Base-by-base conservation (phyloP, 2,888 invertebrate species). In the Leptinotarsa rubiginosa region DNA sequence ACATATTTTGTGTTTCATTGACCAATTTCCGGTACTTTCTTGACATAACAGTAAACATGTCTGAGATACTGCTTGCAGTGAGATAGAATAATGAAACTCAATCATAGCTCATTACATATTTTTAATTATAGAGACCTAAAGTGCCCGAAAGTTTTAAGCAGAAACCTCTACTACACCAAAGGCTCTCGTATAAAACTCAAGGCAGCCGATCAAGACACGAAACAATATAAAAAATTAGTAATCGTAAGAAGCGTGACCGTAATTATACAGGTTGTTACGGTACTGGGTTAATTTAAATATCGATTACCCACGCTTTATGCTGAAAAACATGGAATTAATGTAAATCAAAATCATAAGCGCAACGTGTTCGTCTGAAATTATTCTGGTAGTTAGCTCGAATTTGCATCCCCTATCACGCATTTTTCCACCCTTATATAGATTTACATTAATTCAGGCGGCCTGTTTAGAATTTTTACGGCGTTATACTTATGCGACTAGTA, bases 271-370 rank as follows among this genome's bases (percentile, higher is more conserved):
- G 75, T 74, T 72, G 72, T 78, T 75, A 73, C 73, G 68, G 72
- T 76, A 79, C 70, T 72, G 77, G 69, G 78, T 77, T 84, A 85
- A 85, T 85, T 84, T 84, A 84, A 84, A 85, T 85, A 85, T 85
- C 82, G 85, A 85, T 84, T 84, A 82, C 78, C 83, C 13, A 56
- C 20, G 56, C 82, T 83, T 85, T 84, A 85, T 84, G 82, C 82
- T 87, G 87, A 88, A 87, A 87, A 87, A 87, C 87, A 87, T 86
- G 87, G 86, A 87, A 87, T 88, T 87, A 88, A 88, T 88, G 88
- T 87, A 87, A 88, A 88, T 88, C 87, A 86, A 86, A 88, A 88
- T 88, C 87, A 87, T 84, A 86, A 87, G 87, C 87, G 88, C 87
- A 86, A 88, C 87, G 86, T 87, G 87, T 87, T 87, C 86, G 79